These are phyloP conservation scores for Anoplopoma fimbria DNA, from an alignment of 2,113 vertebrate species.

Conservation along the genomic window DNA sequence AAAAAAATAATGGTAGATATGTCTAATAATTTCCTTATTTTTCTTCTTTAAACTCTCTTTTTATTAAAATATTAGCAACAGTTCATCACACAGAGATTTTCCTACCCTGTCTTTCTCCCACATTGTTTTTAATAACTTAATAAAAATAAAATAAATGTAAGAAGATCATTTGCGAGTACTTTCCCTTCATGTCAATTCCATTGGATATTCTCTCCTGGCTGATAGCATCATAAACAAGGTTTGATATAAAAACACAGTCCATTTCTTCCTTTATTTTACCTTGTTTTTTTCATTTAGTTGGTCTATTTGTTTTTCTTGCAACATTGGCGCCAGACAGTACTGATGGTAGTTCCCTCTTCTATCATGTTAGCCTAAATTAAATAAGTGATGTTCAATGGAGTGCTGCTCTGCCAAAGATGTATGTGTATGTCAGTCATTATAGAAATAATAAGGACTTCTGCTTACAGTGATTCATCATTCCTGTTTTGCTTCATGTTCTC, in stretches of 20 bases:
- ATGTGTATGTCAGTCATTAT: not conserved
- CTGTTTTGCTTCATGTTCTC: not conserved
- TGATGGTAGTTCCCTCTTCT: not conserved
- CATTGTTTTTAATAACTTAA: not conserved
- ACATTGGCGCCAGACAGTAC: not conserved
- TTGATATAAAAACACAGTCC: not conserved
- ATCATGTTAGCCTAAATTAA: not conserved
- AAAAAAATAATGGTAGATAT: not conserved
- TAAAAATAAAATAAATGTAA: not conserved
- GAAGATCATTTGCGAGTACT: not conserved
- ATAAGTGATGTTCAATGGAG: not conserved
- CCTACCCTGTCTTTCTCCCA: not conserved
- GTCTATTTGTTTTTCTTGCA: not conserved
- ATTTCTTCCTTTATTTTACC: not conserved
- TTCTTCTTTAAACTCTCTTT: too few relatives aligned
- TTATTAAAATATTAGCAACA: not conserved
- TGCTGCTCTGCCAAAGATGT: not conserved
- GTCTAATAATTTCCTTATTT: not conserved
- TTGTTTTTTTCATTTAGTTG: not conserved
- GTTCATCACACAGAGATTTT: not conserved
- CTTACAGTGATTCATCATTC: not conserved
- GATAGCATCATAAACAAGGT: not conserved
- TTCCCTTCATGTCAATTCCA: not conserved
- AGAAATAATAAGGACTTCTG: not conserved
- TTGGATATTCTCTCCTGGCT: not conserved